These are phyloP conservation scores for Plebejus argus DNA, from an alignment of 2,888 invertebrate genomes.

Conservation along the genomic window DNA sequence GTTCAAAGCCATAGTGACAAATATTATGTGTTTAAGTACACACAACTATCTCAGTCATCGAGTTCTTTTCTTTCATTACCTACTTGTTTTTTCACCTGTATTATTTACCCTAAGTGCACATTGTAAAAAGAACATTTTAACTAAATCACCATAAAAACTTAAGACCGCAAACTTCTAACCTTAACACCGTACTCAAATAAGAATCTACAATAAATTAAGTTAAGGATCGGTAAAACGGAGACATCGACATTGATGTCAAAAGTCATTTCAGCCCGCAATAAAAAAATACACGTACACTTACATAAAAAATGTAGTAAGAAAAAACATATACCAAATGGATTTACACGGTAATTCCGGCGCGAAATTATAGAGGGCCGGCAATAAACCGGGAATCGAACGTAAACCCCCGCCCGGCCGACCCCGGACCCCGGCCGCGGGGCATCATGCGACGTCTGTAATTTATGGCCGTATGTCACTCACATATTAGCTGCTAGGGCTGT, in stretches of 20 bases:
- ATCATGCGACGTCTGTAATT: slow-evolving; percentile 69
- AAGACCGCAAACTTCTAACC: background rate
- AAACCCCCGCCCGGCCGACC: slow-evolving; percentile 42
- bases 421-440: slow-evolving; percentile 42
- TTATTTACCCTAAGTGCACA: background rate
- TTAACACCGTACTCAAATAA: background rate
- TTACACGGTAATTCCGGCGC: slow-evolving; percentile 38
- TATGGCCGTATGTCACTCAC: slow-evolving; percentile 74
- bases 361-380: slow-evolving; percentile 46
- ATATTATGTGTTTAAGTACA: background rate
- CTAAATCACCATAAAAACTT: background rate
- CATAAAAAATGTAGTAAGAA: slow-evolving; percentile 34
- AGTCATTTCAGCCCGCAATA: slow-evolving; percentile 23
- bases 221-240: slow-evolving; percentile 20
- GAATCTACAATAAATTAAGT: slow-evolving; percentile 15
- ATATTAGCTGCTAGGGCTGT: slow-evolving; percentile 73
- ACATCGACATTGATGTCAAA: slow-evolving; percentile 28
- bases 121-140: background rate
- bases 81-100: background rate
- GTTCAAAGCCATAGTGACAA: too few relatives aligned
- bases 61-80: too few relatives aligned
- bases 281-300: slow-evolving; percentile 29
- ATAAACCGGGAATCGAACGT: slow-evolving; percentile 62
- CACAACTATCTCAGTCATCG: too few relatives aligned
- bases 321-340: slow-evolving; percentile 36